These are phyloP conservation scores for Athripsodes cinereus DNA, from an alignment of 2,888 invertebrate species.

Conservation along the genomic window DNA sequence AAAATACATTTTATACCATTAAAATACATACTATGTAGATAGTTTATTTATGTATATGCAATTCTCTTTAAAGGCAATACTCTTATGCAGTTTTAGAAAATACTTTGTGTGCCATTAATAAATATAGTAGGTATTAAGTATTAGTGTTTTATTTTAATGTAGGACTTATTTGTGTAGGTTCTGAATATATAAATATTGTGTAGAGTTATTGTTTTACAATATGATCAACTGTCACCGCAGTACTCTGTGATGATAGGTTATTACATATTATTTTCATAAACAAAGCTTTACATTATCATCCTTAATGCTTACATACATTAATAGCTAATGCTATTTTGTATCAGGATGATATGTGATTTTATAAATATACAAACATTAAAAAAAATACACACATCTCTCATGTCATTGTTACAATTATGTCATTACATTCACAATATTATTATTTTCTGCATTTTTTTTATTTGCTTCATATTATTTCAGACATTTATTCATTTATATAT, in stretches of 20 bases:
- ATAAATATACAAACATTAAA: too few relatives aligned
- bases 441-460: too few relatives aligned
- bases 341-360: too few relatives aligned
- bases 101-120: slow-evolving; percentile 1
- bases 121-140: not conserved
- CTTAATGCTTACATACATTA: too few relatives aligned
- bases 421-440: too few relatives aligned
- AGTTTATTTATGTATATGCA: not conserved
- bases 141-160: not conserved
- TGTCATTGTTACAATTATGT: too few relatives aligned
- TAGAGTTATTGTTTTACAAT: not conserved
- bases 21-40: not conserved
- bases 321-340: too few relatives aligned
- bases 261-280: not conserved
- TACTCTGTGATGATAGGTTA: not conserved
- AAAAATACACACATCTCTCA: too few relatives aligned
- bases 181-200: not conserved
- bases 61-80: not conserved
- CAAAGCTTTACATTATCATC: not conserved
- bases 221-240: not conserved
- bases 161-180: not conserved
- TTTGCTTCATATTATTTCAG: too few relatives aligned
- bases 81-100: not conserved
- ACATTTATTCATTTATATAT: too few relatives aligned
- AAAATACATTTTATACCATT: not conserved